Evolutionary conservation across 2,797 vertebrate genomes (phyloP).

Genomic region (Sebastes cheni): DNA sequence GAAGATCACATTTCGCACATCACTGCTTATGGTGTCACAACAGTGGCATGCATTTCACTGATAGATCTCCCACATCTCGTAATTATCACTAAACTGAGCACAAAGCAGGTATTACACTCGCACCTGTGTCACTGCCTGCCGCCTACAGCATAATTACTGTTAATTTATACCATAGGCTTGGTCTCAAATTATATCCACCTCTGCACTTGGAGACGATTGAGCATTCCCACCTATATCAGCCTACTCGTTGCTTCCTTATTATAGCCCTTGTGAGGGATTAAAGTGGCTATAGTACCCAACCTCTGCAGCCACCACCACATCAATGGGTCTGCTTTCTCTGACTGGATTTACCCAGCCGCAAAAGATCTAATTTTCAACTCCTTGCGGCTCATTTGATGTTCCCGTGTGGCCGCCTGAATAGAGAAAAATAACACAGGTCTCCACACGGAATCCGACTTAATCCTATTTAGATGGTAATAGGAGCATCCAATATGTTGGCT

Average conservation of each 20-base stretch:
- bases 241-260: conserved; percentile 49
- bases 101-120: not conserved
- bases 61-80: conserved; percentile 19
- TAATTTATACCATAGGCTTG: conserved; percentile 38
- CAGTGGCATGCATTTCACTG: conserved; percentile 21
- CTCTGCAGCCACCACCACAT: conserved; percentile 54
- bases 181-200: conserved; percentile 25
- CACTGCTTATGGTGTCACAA: conserved; percentile 35
- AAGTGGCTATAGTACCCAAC: conserved; percentile 17
- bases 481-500: conserved; percentile 2
- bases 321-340: conserved; percentile 36
- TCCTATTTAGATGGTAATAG: conserved; percentile 20
- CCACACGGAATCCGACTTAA: conserved; percentile 11
- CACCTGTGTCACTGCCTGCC: conserved; percentile 29
- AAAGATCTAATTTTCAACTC: conserved; percentile 57
- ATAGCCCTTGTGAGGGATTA: conserved; percentile 34
- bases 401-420: conserved; percentile 14
- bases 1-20: conserved; percentile 26
- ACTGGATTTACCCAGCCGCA: conserved; percentile 47
- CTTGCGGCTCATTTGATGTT: conserved; percentile 62
- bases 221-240: conserved; percentile 32
- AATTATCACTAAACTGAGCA: conserved; percentile 33
- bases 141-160: conserved; percentile 34
- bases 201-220: conserved; percentile 22
- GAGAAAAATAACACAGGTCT: conserved; percentile 37